These are phyloP conservation scores for Myodes glareolus DNA, from an alignment of 2,113 vertebrate genomes.

Conservation along the genomic window DNA sequence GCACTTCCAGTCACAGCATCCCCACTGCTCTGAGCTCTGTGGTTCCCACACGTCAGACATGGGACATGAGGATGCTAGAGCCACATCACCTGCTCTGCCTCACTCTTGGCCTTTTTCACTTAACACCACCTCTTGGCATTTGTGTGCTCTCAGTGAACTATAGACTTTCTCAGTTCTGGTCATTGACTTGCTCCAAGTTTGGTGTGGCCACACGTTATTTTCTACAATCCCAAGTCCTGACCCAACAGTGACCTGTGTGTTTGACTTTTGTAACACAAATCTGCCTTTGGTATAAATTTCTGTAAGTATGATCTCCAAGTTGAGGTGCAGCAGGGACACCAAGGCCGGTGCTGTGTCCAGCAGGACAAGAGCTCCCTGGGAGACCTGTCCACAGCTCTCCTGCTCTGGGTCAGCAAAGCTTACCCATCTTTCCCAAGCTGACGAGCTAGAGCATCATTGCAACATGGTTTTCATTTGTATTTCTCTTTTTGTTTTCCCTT, in stretches of 20 bases:
- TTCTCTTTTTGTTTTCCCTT: background rate
- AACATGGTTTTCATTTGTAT: background rate
- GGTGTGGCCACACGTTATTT: rapidly evolving
- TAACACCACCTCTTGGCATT: background rate
- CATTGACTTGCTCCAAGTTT: background rate
- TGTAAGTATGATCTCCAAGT: background rate
- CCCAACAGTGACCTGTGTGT: rapidly evolving
- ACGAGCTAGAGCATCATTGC: background rate
- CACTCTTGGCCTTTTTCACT: background rate
- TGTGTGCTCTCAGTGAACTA: background rate
- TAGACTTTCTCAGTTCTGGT: background rate
- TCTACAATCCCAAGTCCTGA: background rate
- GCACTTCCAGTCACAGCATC: background rate
- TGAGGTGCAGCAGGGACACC: background rate
- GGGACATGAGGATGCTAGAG: rapidly evolving
- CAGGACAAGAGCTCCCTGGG: background rate
- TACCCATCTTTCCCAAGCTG: background rate
- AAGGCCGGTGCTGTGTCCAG: background rate
- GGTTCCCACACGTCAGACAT: background rate
- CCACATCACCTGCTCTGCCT: background rate
- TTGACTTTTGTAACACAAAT: background rate
- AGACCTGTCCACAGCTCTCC: background rate
- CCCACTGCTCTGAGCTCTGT: rapidly evolving
- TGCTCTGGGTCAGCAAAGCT: rapidly evolving
- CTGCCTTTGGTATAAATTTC: background rate